A percentile compares a stretch with the other conserved stretches of the same genome.
Conservation (phyloP, 2,113 vertebrate genomes). For the Leptobrachium leishanense region DNA sequence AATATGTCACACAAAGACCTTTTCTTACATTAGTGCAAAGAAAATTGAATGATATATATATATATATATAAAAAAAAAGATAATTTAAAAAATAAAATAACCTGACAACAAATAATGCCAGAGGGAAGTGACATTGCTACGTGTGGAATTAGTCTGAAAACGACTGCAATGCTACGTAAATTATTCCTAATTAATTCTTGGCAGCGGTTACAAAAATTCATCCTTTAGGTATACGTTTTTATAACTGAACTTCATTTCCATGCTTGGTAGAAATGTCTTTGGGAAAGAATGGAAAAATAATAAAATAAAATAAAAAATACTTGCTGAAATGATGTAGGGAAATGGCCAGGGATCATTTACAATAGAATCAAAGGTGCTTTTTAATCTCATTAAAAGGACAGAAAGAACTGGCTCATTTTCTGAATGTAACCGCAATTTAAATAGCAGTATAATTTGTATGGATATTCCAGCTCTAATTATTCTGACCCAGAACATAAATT, state of each 20-base stretch:
- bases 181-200: conserved; percentile 41
- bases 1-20: no score
- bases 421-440: neutral
- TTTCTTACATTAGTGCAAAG: no score
- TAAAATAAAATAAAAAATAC: neutral
- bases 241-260: conserved; percentile 15
- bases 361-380: neutral
- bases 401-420: conserved; percentile 2
- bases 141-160: conserved; percentile 22
- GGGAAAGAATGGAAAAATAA: conserved; percentile 1
- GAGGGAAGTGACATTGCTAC: conserved; percentile 25
- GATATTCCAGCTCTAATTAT: neutral
- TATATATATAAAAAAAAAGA: no score
- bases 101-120: conserved; percentile 18
- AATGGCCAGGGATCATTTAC: conserved; percentile 18
- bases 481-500: neutral
- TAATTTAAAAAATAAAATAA: neutral
- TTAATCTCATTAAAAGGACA: conserved; percentile 9
- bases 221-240: conserved; percentile 37
- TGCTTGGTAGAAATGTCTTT: conserved; percentile 20
- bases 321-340: neutral
- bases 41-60: neutral
- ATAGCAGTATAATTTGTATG: neutral
- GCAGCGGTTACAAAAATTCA: conserved; percentile 23
- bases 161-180: neutral